These are phyloP conservation scores for Amphibalanus amphitrite DNA, from an alignment of 1,140 invertebrate species.

Conservation along the genomic window DNA sequence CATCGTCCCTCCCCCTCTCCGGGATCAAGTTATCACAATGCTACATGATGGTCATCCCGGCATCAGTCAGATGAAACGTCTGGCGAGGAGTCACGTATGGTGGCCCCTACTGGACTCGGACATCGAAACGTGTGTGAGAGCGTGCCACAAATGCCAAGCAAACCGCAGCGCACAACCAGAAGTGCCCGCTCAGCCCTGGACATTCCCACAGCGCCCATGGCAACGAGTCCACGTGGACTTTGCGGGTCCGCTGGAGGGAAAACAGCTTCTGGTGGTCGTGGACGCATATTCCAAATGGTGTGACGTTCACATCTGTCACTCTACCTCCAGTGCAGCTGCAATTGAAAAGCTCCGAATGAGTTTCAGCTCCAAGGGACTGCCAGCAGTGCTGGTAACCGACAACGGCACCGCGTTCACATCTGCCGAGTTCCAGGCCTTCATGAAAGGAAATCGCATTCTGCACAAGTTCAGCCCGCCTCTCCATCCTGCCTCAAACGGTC, in stretches of 20 bases:
- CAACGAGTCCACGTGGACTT: constrained; percentile 26
- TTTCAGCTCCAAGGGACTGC: constrained; percentile 8
- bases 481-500: too few species aligned
- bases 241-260: constrained; percentile 25
- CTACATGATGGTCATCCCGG: too few species aligned
- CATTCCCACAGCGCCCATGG: constrained; percentile 21
- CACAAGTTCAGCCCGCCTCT: too few species aligned
- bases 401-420: constrained; percentile 2
- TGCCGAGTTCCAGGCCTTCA: background rate
- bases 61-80: constrained; percentile 22
- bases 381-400: background rate
- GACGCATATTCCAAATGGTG: constrained; percentile 31
- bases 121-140: constrained; percentile 24
- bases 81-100: constrained; percentile 22
- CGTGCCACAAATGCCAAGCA: constrained; percentile 27
- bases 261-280: constrained; percentile 25
- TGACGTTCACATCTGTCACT: constrained; percentile 26
- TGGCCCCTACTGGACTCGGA: constrained; percentile 24
- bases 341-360: background rate
- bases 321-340: background rate
- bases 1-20: constrained; percentile 19
- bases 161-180: constrained; percentile 11
- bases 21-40: constrained; percentile 10
- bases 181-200: constrained; percentile 16
- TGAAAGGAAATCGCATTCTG: background rate